phyloP scores from a whole-genome alignment of 2,888 invertebrate species.

The Gortyna flavago region DNA sequence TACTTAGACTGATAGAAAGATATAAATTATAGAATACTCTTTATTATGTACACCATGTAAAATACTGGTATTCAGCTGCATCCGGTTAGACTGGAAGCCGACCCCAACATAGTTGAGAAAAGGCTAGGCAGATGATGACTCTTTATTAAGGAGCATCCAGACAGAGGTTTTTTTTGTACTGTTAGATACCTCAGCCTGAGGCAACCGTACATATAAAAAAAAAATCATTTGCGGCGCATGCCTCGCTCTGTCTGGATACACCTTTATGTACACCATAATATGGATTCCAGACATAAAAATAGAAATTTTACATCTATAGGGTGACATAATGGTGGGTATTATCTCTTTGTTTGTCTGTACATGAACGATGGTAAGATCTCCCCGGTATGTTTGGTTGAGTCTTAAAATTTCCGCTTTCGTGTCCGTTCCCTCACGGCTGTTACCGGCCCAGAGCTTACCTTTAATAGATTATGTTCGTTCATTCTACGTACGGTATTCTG shows the following conservation, averaged over 20 bases:
- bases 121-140: no score
- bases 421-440: constrained; percentile 21
- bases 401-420: constrained; percentile 44
- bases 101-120: no score
- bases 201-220: no score
- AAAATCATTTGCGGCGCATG: no score
- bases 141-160: no score
- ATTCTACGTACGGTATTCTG: not conserved
- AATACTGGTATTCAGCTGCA: no score
- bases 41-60: not conserved
- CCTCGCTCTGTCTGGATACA: no score
- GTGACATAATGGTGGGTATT: not conserved
- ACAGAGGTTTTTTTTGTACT: no score
- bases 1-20: not conserved
- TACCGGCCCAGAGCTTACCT: constrained; percentile 28
- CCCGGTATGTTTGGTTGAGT: constrained; percentile 33
- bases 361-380: constrained; percentile 2
- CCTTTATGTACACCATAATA: not conserved
- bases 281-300: not conserved
- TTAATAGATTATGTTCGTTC: constrained; percentile 30
- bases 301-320: not conserved
- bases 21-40: not conserved
- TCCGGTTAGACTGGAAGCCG: no score
- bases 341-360: constrained; percentile 20
- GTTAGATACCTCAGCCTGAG: no score